Evolutionary conservation across 2,113 vertebrate species (phyloP), one percentile per base, ranked within the genome.

Genomic region (Bagarius yarrelli): DNA sequence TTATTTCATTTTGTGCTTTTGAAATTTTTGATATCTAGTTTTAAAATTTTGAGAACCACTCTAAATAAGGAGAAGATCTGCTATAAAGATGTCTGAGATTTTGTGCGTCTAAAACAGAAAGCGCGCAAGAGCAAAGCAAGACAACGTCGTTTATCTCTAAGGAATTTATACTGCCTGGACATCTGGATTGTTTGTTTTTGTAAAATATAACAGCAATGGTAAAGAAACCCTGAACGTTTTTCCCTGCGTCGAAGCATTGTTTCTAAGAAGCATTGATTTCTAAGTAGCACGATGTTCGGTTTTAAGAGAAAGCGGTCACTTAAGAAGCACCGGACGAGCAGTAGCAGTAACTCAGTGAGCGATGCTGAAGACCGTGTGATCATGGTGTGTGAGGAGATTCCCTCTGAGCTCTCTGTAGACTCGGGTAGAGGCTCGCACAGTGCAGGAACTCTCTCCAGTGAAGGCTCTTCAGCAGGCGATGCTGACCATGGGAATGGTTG

Each of bases 371-470:
- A 91, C 55, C 85, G 87, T 16, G 92, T 94, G 85, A 78, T 94
- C 83, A 93, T 94, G 94, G 2, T 93, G 6, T 94, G 93, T 16
- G 93, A 94, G 56, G 93, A 93, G 3, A 76, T 94, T 9, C 90
- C 92, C 0, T 90, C 91, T 0, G 87, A 85, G 53, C 78, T 63
- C 47, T 92, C 89, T 57, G 86, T 82, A 47, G 83, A 91, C 85
- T 92, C 92, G 0, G 89, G 88, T 25, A 83, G 52, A 23, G 81
- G 86, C 15, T 89, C 88, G 6, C 79, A 83, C 2, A 89, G 91
- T 71, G 85, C 88, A 6, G 86, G 83, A 44, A 63, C 78, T 55
- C 71, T 16, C 18, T 91, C 87, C 0, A 87, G 84, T 76, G 82
- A 81, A 4, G 89, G 88, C 34, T 87, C 75, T 70, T 86, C 76